Conservation (phyloP, 2,797 vertebrate genomes). For the Hoplostethus mediterraneus region DNA sequence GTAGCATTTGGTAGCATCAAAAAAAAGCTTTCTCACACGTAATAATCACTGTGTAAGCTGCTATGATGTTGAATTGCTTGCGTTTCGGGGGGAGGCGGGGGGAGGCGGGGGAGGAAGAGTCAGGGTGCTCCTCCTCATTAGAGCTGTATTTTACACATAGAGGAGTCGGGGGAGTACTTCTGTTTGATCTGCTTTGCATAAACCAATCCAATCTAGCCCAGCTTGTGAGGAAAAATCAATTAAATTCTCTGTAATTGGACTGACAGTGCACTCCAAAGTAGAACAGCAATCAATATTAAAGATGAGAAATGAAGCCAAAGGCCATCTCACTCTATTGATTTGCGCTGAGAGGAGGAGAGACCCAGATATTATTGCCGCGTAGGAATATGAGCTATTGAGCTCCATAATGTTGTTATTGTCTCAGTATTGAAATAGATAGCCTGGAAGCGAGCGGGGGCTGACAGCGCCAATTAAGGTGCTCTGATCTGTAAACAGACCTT, state of each 20-base stretch:
- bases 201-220: constrained; percentile 81
- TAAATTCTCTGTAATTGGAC: constrained; percentile 84
- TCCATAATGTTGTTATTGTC: constrained; percentile 77
- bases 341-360: constrained; percentile 67
- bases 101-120: constrained; percentile 41
- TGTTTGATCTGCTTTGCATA: constrained; percentile 85
- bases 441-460: constrained; percentile 59
- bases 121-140: constrained; percentile 76
- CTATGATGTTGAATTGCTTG: constrained; percentile 18
- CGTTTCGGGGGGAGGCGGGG: constrained; percentile 14
- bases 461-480: constrained; percentile 72
- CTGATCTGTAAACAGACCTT: constrained; percentile 70
- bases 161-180: constrained; percentile 77
- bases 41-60: constrained; percentile 19
- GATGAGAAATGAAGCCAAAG: constrained; percentile 86
- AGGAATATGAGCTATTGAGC: constrained; percentile 77
- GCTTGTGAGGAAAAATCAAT: constrained; percentile 85
- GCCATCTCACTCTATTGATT: constrained; percentile 82
- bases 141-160: constrained; percentile 79
- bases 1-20: constrained; percentile 31
- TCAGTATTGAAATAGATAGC: constrained; percentile 69
- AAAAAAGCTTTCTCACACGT: constrained; percentile 6
- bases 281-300: constrained; percentile 82
- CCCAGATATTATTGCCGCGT: constrained; percentile 76
- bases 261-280: constrained; percentile 82